phyloP scores from a whole-genome alignment of 2,888 invertebrate species.

The Peribatodes rhomboidaria region DNA sequence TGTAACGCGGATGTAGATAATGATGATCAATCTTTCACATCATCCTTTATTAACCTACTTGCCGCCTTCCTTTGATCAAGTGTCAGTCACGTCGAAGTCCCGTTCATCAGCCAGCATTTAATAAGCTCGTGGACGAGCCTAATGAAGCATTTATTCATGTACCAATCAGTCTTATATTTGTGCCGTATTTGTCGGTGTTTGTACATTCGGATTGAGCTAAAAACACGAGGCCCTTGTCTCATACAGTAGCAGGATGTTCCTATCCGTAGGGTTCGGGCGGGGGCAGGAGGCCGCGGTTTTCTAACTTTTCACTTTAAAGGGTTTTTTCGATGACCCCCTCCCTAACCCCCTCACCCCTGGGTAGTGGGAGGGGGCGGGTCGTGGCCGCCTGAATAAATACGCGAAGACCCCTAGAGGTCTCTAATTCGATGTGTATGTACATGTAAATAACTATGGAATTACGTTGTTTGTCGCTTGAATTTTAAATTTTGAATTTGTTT shows the following conservation, averaged over 20 bases:
- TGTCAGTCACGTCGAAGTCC: too few species aligned
- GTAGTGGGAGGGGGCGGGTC: conserved; percentile 47
- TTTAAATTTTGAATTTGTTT: conserved; percentile 11
- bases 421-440: conserved; percentile 64
- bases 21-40: too few species aligned
- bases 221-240: conserved; percentile 14
- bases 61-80: too few species aligned
- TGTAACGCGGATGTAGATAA: too few species aligned
- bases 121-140: too few species aligned
- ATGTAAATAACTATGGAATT: conserved; percentile 41
- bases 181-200: background rate
- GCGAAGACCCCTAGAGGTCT: conserved; percentile 61
- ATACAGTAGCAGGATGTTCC: conserved; percentile 23
- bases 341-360: conserved; percentile 32
- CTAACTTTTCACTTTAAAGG: conserved; percentile 76
- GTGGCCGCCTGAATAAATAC: conserved; percentile 67
- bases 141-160: too few species aligned
- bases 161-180: background rate
- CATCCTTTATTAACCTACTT: too few species aligned
- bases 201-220: background rate
- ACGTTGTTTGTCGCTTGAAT: conserved; percentile 31
- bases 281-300: conserved; percentile 50
- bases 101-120: too few species aligned
- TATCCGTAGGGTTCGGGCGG: conserved; percentile 25
- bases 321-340: conserved; percentile 67